Conservation (phyloP, 2,888 invertebrate species). For the Maniola hyperantus region DNA sequence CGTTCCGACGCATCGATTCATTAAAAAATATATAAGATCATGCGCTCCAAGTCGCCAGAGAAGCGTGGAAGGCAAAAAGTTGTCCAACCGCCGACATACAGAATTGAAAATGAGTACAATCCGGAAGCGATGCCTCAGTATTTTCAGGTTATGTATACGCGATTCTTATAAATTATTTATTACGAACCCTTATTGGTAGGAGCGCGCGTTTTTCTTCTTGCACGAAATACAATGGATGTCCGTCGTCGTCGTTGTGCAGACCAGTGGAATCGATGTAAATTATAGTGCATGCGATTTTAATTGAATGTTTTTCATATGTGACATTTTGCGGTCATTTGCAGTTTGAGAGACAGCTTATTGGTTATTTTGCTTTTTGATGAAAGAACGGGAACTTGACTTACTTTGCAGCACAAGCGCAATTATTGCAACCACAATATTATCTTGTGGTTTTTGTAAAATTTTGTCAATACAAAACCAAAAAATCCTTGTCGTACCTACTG, state of each 20-base stretch:
- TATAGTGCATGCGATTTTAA: conserved; percentile 45
- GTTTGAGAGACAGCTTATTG: conserved; percentile 34
- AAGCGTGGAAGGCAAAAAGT: conserved; percentile 46
- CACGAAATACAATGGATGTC: conserved; percentile 50
- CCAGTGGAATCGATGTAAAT: conserved; percentile 46
- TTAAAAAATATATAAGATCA: conserved; percentile 49
- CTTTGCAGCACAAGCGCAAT: not conserved
- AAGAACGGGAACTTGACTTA: not conserved
- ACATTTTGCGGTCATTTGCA: conserved; percentile 40
- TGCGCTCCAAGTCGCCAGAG: conserved; percentile 53
- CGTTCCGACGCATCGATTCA: conserved; percentile 45
- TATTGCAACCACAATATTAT: too few species aligned
- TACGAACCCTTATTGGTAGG: conserved; percentile 48
- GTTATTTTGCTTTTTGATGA: conserved; percentile 19
- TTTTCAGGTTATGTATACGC: conserved; percentile 66
- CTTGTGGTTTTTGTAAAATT: too few species aligned
- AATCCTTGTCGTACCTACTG: too few species aligned
- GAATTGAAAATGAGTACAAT: conserved; percentile 56
- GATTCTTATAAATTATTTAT: conserved; percentile 54
- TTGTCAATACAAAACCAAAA: too few species aligned
- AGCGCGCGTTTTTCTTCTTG: conserved; percentile 48
- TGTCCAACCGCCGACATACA: conserved; percentile 49
- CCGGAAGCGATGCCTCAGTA: conserved; percentile 66
- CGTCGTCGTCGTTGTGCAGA: conserved; percentile 39
- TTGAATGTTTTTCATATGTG: conserved; percentile 46